Base-by-base conservation (phyloP, 2,797 vertebrate genomes). In the Eulemur coronatus region DNA sequence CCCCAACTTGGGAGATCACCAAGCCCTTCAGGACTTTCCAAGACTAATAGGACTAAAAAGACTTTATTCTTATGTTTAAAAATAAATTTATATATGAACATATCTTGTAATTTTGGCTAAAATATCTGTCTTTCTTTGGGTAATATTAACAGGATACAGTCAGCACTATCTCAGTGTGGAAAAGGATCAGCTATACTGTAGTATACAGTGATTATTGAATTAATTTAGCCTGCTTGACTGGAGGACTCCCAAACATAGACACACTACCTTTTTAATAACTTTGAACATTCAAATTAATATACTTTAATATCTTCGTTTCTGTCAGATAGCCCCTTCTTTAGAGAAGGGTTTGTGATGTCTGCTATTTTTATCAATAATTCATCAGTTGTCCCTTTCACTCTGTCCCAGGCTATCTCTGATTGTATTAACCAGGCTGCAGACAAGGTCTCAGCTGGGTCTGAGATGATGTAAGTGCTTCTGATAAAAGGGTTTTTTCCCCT, bases 1-100 rank as follows among this genome's bases (percentile, higher is more conserved):
- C 65, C 46, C 22, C 76, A 65, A 46, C 7, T 48, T 84, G 20
- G 84, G 59, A 57, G 52, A 69, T 43, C 1, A 1, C 35, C 26
- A 59, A 73, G 1, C 22, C 67, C 20, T 76, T 89, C 26, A 57
- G 67, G 70, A 52, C 35, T 33, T 30, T 11, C 43, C 17, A 2
- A 81, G 48, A 65, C 11, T 59, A 52, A n/a, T 35, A 35, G 1
- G 18, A 50, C 7, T 78, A 79, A 86, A 91, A 78, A 50, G 17
- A 92, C 33, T 90, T 75, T 10, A 75, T n/a, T 86, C 69, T 90
- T 59, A n/a, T 50, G 20, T 79, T 96, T 89, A 20, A 57, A 95
- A 94, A 65, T 75, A 92, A 89, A 84, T 70, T 70, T 65, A 50
- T 10, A 20, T 61, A 12, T 41, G 11, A 30, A 69, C 7, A 24